Percentiles rank a stretch among this genome's conserved stretches.
These are phyloP conservation scores for Eupeodes luniger DNA, from an alignment of 2,888 invertebrate species.

Conservation along the genomic window DNA sequence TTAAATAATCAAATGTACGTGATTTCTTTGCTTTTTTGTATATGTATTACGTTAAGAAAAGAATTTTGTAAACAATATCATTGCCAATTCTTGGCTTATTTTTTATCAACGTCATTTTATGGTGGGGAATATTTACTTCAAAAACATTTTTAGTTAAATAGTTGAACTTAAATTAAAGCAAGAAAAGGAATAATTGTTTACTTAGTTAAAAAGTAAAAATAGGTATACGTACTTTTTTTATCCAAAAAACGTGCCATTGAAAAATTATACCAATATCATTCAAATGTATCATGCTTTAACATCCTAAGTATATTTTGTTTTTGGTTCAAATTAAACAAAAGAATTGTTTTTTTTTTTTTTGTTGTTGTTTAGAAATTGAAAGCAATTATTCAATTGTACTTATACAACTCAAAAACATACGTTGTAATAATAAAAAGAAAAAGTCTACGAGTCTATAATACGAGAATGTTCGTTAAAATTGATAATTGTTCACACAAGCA, in stretches of 20 bases:
- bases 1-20: too few relatives aligned
- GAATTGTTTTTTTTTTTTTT: neutral
- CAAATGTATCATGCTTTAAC: neutral
- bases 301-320: neutral
- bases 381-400: conserved; percentile 39
- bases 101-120: too few relatives aligned
- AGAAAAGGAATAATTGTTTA: too few relatives aligned
- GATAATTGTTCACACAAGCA: conserved; percentile 41
- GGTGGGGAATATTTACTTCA: too few relatives aligned
- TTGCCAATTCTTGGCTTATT: too few relatives aligned
- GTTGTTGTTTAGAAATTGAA: neutral
- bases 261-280: neutral
- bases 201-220: too few relatives aligned
- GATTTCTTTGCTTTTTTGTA: too few relatives aligned
- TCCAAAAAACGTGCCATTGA: neutral
- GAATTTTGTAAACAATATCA: too few relatives aligned
- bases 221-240: neutral
- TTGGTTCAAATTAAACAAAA: neutral
- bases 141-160: too few relatives aligned
- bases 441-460: too few relatives aligned
- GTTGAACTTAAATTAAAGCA: too few relatives aligned
- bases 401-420: neutral
- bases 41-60: too few relatives aligned
- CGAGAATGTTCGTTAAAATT: conserved; percentile 24
- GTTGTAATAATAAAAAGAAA: neutral